Base-by-base conservation (phyloP, 2,797 vertebrate genomes). In the Myoxocephalus aenaeus region DNA sequence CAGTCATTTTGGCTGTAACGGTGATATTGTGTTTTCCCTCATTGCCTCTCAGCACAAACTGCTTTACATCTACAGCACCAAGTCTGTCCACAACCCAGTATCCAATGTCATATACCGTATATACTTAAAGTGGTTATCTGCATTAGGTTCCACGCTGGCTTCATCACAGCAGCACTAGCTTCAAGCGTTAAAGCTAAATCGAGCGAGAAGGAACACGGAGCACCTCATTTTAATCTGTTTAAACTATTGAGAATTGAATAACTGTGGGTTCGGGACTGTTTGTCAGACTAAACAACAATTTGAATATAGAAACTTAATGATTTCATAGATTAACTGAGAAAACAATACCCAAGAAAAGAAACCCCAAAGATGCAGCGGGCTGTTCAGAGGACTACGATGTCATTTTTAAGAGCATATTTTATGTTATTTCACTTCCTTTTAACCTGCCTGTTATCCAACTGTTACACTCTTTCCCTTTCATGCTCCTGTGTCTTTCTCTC, bases 391-490 rank as follows among this genome's bases (percentile, higher is more conserved):
- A 20, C n/a, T 32, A 2, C 42, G 51, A 14, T 79, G 14, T 62
- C n/a, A 65, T 61, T 32, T 64, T 54, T 8, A 34, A 38, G n/a
- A 3, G 6, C 42, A n/a, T 44, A 13, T 18, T 53, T 65, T 70
- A 5, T 75, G 46, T 79, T 61, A 40, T 67, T 73, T 57, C 12
- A 44, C 62, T 65, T 56, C 3, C 57, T 76, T 79, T 82, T 56
- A 80, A 80, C 59, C 29, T 75, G 59, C 67, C 22, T 83, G 46
- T 72, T 75, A 61, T 87, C 79, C 64, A 72, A 63, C 46, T 29
- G 63, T 86, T 79, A 44, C 70, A 70, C 71, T 74, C 59, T 80
- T 77, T 65, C 63, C 73, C 67, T 71, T 68, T 83, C 48, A 62
- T 62, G 81, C 57, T 84, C 73, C 77, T 59, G 18, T 63, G 25